Conservation (phyloP, 2,888 invertebrate genomes). For the Allophyes oxyacanthae region DNA sequence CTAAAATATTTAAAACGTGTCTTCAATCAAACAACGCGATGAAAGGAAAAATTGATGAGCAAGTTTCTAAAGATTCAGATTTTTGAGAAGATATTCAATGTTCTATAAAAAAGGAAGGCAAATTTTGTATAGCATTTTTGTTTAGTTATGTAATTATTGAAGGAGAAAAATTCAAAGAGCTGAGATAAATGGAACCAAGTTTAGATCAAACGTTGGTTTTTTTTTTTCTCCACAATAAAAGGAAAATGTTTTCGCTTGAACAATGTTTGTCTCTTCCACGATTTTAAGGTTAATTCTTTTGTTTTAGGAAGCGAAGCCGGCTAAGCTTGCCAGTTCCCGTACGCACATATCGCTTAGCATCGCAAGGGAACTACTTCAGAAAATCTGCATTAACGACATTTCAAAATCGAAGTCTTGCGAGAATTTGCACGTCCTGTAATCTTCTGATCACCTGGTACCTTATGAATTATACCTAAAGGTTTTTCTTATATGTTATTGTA, state of each 20-base stretch:
- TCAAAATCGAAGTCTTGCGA: slow-evolving; percentile 96
- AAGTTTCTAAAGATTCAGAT: slow-evolving; percentile 2
- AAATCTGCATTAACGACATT: slow-evolving; percentile 95
- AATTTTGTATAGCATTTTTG: slow-evolving; percentile 5
- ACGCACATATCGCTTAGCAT: slow-evolving; percentile 95
- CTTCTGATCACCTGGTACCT: slow-evolving; percentile 61
- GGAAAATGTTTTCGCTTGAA: slow-evolving; percentile 2
- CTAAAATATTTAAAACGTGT: slow-evolving; percentile 17
- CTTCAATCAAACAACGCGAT: slow-evolving; percentile 9
- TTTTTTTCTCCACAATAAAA: slow-evolving; percentile 10
- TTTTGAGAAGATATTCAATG: slow-evolving; percentile 1
- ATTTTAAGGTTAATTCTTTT: slow-evolving; percentile 52
- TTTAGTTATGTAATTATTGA: slow-evolving; percentile 28
- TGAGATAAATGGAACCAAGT: slow-evolving; percentile 24
- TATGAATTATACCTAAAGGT: slow-evolving; percentile 15
- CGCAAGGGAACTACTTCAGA: slow-evolving; percentile 94
- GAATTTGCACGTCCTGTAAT: slow-evolving; percentile 94
- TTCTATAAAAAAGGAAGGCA: slow-evolving; percentile 8
- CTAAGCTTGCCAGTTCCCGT: slow-evolving; percentile 93
- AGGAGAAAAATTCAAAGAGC: slow-evolving; percentile 28
- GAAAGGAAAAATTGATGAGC: slow-evolving; percentile 8
- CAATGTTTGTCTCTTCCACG: slow-evolving; percentile 11
- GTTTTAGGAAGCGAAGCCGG: slow-evolving; percentile 85
- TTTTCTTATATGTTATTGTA: slow-evolving; percentile 31
- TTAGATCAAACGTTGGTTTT: slow-evolving; percentile 22